Evolutionary conservation across 2,797 vertebrate genomes (phyloP), one percentile per base, ranked within the genome.

Genomic region (Sciurus vulgaris): DNA sequence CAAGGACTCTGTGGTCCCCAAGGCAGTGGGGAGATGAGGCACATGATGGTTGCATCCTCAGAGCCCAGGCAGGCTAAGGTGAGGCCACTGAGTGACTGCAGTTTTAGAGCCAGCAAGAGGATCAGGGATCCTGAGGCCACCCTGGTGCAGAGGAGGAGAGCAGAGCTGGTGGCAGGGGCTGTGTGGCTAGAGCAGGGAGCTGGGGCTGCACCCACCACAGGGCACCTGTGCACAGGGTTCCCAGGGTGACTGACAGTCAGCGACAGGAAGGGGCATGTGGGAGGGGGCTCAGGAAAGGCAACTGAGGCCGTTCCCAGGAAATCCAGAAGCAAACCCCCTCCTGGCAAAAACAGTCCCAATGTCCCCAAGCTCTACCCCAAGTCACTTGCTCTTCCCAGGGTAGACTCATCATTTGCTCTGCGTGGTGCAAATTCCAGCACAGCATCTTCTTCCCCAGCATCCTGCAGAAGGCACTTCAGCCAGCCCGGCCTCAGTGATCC

Each of bases 201-300:
- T 14, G 6, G 7, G 18, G 54, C 54, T 56, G 54, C 54, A 2
- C 6, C 6, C 2, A 18, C 54, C 54, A 56, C 18, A 13, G 12
- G 28, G 47, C 2, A 0, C 22, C 15, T 1, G n/a, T 41, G 9
- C 1, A 63, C 11, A 0, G 56, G 6, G 13, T 86, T 6, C 1
- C 0, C 5, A 7, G 28, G 7, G 10, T 9, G 33, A 38, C 38
- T 38, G 38, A 72, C 11, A 56, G 54, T 8, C 7, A n/a, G 14
- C 5, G 5, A n/a, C 49, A 6, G 22, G 77, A 22, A 63, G 70
- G 49, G 0, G 41, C 4, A 41, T 0, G 26, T 5, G 35, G 20
- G 70, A 30, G 2, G 8, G 30, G 22, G 5, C 7, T 41, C 18
- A 7, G 47, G 70, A 56, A 38, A 35, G 24, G n/a, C 70, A n/a